phyloP scores from a whole-genome alignment of 2,888 invertebrate species.

The Xestia rhomboidea region DNA sequence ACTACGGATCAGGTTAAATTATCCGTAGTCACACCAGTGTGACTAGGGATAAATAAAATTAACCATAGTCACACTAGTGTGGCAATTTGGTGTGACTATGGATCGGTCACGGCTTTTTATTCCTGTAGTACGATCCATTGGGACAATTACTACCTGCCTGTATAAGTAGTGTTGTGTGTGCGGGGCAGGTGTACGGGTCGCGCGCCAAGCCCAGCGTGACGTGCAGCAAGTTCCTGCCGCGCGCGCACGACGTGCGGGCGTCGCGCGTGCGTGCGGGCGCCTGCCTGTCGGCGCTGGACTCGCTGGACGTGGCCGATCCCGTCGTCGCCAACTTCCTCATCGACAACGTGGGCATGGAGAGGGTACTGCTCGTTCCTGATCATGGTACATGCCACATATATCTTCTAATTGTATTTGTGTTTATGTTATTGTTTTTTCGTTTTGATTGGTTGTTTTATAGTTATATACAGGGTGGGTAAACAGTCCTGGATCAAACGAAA shows the following conservation, averaged over 20 bases:
- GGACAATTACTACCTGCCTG: no score
- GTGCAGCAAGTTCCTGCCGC: slow-evolving; percentile 91
- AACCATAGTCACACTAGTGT: no score
- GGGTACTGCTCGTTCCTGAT: slow-evolving; percentile 93
- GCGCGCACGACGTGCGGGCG: slow-evolving; percentile 86
- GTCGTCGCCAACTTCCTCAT: slow-evolving; percentile 96
- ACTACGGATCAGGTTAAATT: no score
- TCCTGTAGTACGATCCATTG: no score
- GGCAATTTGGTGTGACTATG: no score
- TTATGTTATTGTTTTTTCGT: neutral
- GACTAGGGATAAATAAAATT: no score
- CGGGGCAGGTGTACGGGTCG: slow-evolving; percentile 76
- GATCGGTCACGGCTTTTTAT: no score
- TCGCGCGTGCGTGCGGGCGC: slow-evolving; percentile 83
- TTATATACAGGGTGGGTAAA: no score
- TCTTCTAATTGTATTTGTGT: neutral
- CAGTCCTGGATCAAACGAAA: no score
- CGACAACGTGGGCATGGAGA: slow-evolving; percentile 94
- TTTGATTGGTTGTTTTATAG: neutral
- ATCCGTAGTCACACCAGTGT: no score
- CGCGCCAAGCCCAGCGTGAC: slow-evolving; percentile 91
- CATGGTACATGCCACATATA: slow-evolving; percentile 82
- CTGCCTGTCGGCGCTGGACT: slow-evolving; percentile 92
- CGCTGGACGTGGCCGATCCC: slow-evolving; percentile 93
- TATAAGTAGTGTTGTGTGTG: no score